Evolutionary conservation across 1,140 invertebrate genomes (phyloP).

Genomic region (Pteromalus puparum): DNA sequence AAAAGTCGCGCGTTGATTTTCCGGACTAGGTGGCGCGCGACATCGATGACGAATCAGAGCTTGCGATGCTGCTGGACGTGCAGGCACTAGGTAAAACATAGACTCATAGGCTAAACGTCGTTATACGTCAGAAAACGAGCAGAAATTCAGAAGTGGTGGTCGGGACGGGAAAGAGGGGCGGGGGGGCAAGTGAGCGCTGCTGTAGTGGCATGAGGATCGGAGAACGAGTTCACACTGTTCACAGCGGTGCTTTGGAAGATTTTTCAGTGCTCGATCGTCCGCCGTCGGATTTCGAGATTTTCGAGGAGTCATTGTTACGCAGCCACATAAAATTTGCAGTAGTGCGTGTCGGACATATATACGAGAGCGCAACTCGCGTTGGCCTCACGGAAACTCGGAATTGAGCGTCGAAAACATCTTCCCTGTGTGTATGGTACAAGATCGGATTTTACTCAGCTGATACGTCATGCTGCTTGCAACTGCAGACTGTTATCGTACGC

Average conservation of each 20-base stretch:
- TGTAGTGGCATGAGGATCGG: neutral
- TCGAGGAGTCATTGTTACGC: neutral
- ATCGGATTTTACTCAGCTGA: neutral
- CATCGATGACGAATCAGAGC: no score
- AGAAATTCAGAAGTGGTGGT: no score
- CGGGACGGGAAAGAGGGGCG: no score
- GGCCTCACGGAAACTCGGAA: neutral
- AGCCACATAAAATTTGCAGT: neutral
- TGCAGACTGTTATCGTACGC: neutral
- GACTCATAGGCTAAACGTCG: no score
- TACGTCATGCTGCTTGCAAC: neutral
- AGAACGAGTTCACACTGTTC: neutral
- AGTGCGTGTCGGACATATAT: neutral
- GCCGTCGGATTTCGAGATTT: conserved; percentile 13
- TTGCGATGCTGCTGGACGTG: no score
- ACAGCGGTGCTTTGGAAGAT: neutral
- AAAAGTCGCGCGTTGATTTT: no score
- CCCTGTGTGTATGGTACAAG: no score
- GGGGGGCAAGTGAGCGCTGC: no score
- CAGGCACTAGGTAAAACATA: no score
- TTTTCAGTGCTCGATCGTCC: conserved; percentile 17
- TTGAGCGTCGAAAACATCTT: neutral
- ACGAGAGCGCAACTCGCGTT: no score
- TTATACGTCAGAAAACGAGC: no score
- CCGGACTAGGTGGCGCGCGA: no score